Conservation (phyloP, 2,797 vertebrate species). For the Myotis myotis region DNA sequence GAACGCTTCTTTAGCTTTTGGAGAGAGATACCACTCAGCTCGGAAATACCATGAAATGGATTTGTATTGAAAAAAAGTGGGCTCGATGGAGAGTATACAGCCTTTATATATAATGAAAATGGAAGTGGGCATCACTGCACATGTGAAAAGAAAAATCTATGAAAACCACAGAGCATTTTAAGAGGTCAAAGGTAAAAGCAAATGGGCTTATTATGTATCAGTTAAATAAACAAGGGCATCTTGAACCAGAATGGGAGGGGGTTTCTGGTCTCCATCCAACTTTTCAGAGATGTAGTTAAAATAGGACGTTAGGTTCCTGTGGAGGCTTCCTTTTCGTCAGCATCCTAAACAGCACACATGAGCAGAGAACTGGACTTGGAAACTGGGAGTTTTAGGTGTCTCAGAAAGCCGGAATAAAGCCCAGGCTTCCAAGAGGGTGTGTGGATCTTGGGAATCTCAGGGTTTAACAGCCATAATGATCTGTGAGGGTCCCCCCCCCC, state of each 20-base stretch:
- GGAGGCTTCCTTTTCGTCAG: not conserved
- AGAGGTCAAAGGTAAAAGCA: constrained; percentile 67
- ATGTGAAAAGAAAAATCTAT: constrained; percentile 68
- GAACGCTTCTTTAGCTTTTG: not conserved
- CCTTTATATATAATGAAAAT: constrained; percentile 47
- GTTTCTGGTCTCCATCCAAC: constrained; percentile 6
- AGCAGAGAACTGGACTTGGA: not conserved
- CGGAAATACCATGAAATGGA: not conserved
- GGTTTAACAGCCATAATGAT: not conserved
- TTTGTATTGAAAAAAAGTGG: not conserved
- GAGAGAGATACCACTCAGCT: not conserved
- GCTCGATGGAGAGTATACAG: not conserved
- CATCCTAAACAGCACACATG: not conserved
- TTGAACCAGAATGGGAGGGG: constrained; percentile 10
- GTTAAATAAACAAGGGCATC: constrained; percentile 61
- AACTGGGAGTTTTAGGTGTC: not conserved
- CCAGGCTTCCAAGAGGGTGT: not conserved
- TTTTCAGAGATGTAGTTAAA: constrained; percentile 24
- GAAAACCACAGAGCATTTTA: constrained; percentile 66
- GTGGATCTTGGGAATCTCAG: not conserved
- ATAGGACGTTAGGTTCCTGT: not conserved
- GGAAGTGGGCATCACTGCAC: constrained; percentile 39
- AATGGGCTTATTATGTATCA: constrained; percentile 60
- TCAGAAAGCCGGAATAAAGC: not conserved
- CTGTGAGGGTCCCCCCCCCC: not conserved